Conservation (phyloP, 2,797 vertebrate genomes). For the Tapera naevia region DNA sequence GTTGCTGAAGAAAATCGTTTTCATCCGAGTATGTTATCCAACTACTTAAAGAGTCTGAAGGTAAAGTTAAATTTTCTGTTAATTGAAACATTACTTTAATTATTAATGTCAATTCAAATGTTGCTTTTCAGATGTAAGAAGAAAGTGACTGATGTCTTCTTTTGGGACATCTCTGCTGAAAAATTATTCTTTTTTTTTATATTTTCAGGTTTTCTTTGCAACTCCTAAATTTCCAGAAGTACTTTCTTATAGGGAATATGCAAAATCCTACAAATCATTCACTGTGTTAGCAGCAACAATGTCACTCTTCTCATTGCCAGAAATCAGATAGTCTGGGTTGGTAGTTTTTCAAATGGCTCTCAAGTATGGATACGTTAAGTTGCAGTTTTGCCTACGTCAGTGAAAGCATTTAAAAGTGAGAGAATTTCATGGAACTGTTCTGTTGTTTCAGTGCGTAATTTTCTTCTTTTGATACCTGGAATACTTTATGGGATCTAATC, state of each 20-base stretch:
- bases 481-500: background rate
- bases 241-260: background rate
- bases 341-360: background rate
- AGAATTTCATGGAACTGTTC: background rate
- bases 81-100: background rate
- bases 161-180: background rate
- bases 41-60: slow-evolving; percentile 96
- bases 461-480: background rate
- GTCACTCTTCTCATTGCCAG: background rate
- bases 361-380: background rate
- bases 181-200: background rate
- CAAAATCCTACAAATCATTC: background rate
- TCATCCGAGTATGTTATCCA: slow-evolving; percentile 95
- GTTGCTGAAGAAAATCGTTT: slow-evolving; percentile 96
- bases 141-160: background rate
- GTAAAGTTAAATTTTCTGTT: slow-evolving; percentile 74
- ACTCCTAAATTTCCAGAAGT: background rate
- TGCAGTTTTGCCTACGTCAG: background rate
- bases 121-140: background rate
- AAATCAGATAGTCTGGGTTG: background rate
- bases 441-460: background rate
- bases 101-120: background rate
- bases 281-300: background rate
- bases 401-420: background rate
- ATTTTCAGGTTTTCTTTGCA: background rate